Conservation (phyloP, 2,797 vertebrate species). For the Poecilia gillii region DNA sequence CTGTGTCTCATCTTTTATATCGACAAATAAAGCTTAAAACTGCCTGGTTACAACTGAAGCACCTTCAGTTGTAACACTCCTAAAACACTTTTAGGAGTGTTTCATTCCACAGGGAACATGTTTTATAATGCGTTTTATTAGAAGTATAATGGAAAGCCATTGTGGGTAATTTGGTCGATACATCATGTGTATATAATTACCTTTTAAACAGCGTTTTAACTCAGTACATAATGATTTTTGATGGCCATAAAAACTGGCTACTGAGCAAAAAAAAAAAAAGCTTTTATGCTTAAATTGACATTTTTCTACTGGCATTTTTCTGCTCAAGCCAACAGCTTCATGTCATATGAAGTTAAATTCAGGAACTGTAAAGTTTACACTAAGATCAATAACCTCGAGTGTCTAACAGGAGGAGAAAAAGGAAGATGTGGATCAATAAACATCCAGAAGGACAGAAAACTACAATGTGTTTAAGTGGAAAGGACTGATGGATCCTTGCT, state of each 20-base stretch:
- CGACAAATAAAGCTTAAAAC: neutral
- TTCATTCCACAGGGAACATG: neutral
- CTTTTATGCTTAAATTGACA: neutral
- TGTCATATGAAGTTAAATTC: neutral
- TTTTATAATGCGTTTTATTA: neutral
- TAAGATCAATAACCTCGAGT: neutral
- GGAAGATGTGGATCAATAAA: constrained; percentile 37
- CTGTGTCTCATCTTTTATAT: neutral
- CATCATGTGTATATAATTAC: neutral
- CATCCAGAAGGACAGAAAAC: constrained; percentile 14
- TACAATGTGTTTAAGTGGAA: constrained; percentile 8
- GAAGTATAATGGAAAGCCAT: neutral
- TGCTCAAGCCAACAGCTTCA: neutral
- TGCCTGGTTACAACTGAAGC: neutral
- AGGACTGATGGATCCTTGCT: constrained; percentile 46
- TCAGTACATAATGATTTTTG: neutral
- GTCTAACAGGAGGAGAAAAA: constrained; percentile 2
- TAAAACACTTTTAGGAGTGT: neutral
- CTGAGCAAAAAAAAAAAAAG: neutral
- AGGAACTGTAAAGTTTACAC: neutral
- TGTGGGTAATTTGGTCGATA: neutral
- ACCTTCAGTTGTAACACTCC: no score
- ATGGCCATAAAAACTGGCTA: neutral
- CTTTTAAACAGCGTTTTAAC: neutral
- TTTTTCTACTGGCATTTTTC: neutral